Evolutionary conservation across 2,113 vertebrate species (phyloP), one percentile per base, ranked within the genome.

Genomic region (Rhodinocichla rosea): DNA sequence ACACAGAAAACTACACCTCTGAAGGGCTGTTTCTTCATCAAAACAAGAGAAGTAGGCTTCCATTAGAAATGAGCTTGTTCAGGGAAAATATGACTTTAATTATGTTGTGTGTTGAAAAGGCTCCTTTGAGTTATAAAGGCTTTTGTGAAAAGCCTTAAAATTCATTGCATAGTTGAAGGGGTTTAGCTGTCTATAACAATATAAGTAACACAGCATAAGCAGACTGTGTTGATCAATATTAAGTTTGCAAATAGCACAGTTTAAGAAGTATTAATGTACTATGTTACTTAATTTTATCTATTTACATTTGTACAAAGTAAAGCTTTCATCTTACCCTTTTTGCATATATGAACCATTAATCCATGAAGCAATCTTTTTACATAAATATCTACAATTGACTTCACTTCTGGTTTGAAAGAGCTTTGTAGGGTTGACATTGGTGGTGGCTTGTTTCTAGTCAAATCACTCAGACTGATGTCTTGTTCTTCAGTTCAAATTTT

Each of bases 101-200:
- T 97, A 96, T 97, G 97, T 98, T 97, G 98, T 97, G 97, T 98
- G 97, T 95, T 95, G 97, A 98, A 98, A 98, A 98, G 98, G 98
- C 98, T 98, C 97, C 97, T 98, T 98, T 97, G 96, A 98, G 98
- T 98, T 98, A 98, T 97, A 97, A 59, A 97, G 98, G 98, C 98
- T 98, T 98, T 98, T 97, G 96, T 95, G 97, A 95, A 98, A 98
- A 98, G 98, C 98, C 98, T 97, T 97, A 94, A 97, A 98, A 97
- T 98, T 98, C 98, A 98, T 99, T 99, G 99, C 99, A 99, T 99
- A 99, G 99, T 99, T 99, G 99, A 99, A 98, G 98, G 97, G 98
- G 98, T 97, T 98, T 97, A 97, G 98, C 98, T 98, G 98, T 98
- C 97, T 98, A 97, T 98, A 98, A 98, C 97, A 98, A 98, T 98